These are phyloP conservation scores for Dissostichus mawsoni DNA, from an alignment of 2,113 vertebrate species.

Conservation along the genomic window DNA sequence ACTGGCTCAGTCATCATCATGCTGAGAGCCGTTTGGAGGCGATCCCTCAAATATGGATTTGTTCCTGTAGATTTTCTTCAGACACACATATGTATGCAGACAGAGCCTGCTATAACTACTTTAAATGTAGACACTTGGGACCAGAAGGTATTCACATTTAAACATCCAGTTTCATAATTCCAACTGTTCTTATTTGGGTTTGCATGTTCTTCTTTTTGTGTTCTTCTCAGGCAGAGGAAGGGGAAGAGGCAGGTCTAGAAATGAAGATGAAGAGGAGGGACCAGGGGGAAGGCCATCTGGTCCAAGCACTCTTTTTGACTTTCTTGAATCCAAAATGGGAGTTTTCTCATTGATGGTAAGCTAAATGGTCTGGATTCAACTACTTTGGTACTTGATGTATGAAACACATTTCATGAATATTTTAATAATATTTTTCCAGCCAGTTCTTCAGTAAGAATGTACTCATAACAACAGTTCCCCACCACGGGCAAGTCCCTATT, in stretches of 20 bases:
- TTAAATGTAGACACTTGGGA: neutral
- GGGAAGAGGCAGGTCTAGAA: conserved; percentile 89
- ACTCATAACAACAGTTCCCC: neutral
- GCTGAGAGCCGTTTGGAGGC: no score
- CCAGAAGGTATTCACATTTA: neutral
- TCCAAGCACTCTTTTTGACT: conserved; percentile 97
- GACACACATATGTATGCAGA: neutral
- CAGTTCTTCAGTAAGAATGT: neutral
- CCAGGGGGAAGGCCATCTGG: conserved; percentile 91
- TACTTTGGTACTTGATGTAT: neutral
- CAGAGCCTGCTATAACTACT: neutral
- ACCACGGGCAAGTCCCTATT: neutral
- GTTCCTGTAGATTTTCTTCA: neutral
- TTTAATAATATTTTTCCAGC: neutral
- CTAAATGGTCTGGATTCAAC: neutral
- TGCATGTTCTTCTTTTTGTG: conserved; percentile 1
- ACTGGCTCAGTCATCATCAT: no score
- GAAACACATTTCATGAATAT: neutral
- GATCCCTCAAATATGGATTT: no score
- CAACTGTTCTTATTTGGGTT: neutral
- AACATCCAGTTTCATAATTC: neutral
- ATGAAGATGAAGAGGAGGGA: conserved; percentile 91
- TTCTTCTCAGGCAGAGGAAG: conserved; percentile 83
- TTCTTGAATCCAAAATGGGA: conserved; percentile 97
- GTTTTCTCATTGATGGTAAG: conserved; percentile 92